These are phyloP conservation scores for Atta texana DNA, from an alignment of 1,140 invertebrate genomes.

Conservation along the genomic window DNA sequence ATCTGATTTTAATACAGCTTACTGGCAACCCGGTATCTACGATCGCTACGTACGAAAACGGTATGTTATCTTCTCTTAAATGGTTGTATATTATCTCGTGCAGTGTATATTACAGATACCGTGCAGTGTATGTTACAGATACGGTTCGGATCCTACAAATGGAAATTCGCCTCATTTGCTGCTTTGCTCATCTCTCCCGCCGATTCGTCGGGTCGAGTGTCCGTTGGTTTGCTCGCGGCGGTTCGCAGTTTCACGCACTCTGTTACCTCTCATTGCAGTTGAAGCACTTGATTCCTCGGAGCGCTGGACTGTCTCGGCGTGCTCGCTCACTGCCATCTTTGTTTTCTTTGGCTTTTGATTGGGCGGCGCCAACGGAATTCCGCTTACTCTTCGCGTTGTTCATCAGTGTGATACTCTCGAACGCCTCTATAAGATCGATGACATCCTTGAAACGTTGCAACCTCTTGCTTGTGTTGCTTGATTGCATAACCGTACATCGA, in stretches of 20 bases:
- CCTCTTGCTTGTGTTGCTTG: too few species aligned
- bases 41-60: neutral
- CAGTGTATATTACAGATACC: too few species aligned
- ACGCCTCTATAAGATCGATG: neutral
- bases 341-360: neutral
- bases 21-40: neutral
- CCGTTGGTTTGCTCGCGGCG: too few species aligned
- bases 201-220: too few species aligned
- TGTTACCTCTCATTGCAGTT: neutral
- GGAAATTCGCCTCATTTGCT: neutral
- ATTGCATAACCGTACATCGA: neutral
- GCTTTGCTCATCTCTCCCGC: too few species aligned
- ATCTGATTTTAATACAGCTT: neutral
- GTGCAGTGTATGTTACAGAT: too few species aligned
- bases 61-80: neutral
- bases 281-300: neutral
- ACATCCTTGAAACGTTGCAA: neutral
- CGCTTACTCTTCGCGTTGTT: neutral
- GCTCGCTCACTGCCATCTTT: too few species aligned
- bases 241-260: too few species aligned
- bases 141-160: too few species aligned
- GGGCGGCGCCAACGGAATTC: neutral
- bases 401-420: conserved; percentile 29
- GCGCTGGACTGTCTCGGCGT: neutral
- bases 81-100: neutral